These are phyloP conservation scores for Cyprinodon diabolis DNA, from an alignment of 2,797 vertebrate species.

Conservation along the genomic window DNA sequence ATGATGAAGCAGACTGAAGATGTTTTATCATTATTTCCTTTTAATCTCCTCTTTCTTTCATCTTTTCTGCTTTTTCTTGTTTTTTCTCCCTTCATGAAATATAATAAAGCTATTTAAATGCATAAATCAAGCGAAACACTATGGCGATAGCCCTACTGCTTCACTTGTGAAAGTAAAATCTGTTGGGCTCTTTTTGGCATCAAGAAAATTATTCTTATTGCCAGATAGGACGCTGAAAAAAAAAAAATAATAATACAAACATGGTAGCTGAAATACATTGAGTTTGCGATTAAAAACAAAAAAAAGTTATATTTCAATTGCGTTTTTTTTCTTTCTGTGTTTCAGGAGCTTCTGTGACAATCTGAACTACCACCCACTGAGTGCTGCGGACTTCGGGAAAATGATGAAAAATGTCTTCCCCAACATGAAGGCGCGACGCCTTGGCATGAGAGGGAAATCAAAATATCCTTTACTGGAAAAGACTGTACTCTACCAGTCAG, in stretches of 20 bases:
- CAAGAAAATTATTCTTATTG: no score
- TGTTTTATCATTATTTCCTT: no score
- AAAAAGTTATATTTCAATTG: not conserved
- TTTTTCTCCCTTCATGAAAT: no score
- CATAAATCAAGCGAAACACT: no score
- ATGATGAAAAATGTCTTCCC: constrained; percentile 99
- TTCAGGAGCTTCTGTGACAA: constrained; percentile 99
- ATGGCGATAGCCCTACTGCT: no score
- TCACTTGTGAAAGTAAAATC: no score
- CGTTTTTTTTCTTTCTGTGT: constrained; percentile 42
- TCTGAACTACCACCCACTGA: constrained; percentile 97
- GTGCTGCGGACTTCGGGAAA: constrained; percentile 98
- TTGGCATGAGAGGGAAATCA: constrained; percentile 99
- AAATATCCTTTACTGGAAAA: constrained; percentile 94
- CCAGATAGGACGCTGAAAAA: no score
- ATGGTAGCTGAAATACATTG: not conserved
- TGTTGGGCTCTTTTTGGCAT: no score
- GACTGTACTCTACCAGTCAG: constrained; percentile 71
- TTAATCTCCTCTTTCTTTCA: no score
- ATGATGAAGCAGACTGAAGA: no score
- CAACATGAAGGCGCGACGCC: constrained; percentile 98
- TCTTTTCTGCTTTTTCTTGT: no score
- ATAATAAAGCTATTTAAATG: no score
- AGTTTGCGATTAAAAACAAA: not conserved
- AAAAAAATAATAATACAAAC: not conserved